A percentile compares a stretch with the other conserved stretches of the same genome.
These are phyloP conservation scores for Druon quercuslanigerum DNA, from an alignment of 1,140 invertebrate species.

Conservation along the genomic window DNA sequence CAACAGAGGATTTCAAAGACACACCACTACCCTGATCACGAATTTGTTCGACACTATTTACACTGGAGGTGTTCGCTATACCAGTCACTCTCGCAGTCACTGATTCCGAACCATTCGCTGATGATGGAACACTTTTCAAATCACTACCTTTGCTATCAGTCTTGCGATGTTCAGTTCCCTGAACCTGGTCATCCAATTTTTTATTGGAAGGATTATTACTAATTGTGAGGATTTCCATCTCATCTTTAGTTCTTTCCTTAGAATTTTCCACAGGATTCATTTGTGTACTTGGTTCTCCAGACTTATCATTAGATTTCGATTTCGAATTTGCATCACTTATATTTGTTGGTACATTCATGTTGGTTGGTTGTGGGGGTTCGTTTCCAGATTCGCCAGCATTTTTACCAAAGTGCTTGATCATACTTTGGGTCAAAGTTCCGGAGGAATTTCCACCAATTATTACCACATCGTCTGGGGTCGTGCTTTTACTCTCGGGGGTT, in stretches of 20 bases:
- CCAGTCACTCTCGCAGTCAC: slow-evolving; percentile 39
- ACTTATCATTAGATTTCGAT: neutral
- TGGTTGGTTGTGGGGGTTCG: neutral
- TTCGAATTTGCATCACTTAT: neutral
- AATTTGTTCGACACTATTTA: slow-evolving; percentile 46
- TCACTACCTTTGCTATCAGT: slow-evolving; percentile 42
- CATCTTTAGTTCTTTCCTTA: slow-evolving; percentile 1
- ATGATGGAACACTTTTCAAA: slow-evolving; percentile 13
- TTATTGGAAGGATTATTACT: neutral
- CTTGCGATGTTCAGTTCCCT: slow-evolving; percentile 35
- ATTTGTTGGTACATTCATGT: neutral
- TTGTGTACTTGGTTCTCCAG: neutral
- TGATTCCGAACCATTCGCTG: neutral
- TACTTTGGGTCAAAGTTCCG: slow-evolving; percentile 13
- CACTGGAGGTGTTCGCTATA: slow-evolving; percentile 37
- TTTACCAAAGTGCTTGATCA: slow-evolving; percentile 41
- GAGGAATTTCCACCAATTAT: neutral
- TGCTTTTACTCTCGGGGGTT: slow-evolving; percentile 4
- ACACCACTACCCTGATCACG: slow-evolving; percentile 61
- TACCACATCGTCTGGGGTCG: slow-evolving; percentile 6
- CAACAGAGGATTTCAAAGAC: slow-evolving; percentile 64
- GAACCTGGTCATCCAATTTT: neutral
- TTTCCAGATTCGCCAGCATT: neutral
- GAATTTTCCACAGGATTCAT: neutral
- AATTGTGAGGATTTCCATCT: neutral